phyloP scores from a whole-genome alignment of 2,888 invertebrate species.

The Hypena proboscidalis region DNA sequence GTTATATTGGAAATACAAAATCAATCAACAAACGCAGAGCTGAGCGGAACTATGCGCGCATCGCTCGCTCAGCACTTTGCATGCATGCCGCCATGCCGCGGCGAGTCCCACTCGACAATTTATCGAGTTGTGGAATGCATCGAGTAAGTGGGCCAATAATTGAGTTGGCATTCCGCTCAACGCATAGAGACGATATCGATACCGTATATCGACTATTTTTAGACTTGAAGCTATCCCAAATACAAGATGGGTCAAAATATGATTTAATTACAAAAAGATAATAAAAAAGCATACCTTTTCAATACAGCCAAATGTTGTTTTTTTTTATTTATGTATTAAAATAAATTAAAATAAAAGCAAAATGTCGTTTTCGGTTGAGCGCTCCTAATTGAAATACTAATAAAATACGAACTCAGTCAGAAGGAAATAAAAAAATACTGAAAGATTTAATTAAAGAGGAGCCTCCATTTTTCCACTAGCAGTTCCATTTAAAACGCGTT shows the following conservation, averaged over 20 bases:
- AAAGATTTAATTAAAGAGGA: constrained; percentile 57
- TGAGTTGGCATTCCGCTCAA: constrained; percentile 55
- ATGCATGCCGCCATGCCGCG: constrained; percentile 32
- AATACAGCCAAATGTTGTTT: too few relatives aligned
- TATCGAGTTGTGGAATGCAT: constrained; percentile 58
- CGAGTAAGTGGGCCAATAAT: constrained; percentile 63
- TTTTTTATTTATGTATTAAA: too few relatives aligned
- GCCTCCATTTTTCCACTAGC: constrained; percentile 40
- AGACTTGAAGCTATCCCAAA: too few relatives aligned
- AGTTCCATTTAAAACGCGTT: constrained; percentile 44
- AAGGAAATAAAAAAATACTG: constrained; percentile 55
- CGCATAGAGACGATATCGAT: constrained; percentile 37
- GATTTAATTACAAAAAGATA: too few relatives aligned
- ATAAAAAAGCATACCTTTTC: too few relatives aligned
- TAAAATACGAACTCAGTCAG: constrained; percentile 45
- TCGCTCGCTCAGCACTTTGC: constrained; percentile 26
- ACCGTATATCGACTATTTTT: constrained; percentile 24
- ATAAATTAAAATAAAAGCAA: constrained; percentile 15
- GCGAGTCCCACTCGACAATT: constrained; percentile 50
- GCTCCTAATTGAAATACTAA: constrained; percentile 49
- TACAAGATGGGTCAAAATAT: too few relatives aligned
- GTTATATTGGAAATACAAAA: constrained; percentile 32
- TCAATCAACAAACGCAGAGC: constrained; percentile 33
- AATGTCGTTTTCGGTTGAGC: constrained; percentile 38
- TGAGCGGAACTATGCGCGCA: constrained; percentile 20